phyloP scores from a whole-genome alignment of 2,888 invertebrate genomes.

The Leptopterna dolabrata region DNA sequence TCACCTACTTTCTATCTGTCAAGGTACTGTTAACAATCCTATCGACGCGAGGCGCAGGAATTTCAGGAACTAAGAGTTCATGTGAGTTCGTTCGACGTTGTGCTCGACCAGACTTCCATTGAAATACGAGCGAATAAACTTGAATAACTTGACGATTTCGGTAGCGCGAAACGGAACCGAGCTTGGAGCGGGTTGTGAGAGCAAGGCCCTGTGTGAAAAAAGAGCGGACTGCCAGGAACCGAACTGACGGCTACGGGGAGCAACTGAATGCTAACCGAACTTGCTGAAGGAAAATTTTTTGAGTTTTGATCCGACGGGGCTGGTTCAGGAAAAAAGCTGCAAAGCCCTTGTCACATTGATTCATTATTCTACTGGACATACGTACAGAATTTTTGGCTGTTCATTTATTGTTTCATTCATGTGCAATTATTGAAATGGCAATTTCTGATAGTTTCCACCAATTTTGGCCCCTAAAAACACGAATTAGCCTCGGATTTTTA shows the following conservation, averaged over 20 bases:
- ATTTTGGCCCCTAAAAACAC: no score
- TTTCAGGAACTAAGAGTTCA: background rate
- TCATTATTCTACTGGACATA: no score
- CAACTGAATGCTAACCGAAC: background rate
- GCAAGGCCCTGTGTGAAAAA: slow-evolving; percentile 43
- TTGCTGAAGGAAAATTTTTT: background rate
- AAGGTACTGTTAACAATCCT: background rate
- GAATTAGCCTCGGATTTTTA: no score
- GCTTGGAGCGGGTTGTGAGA: background rate
- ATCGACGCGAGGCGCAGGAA: background rate
- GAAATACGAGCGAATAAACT: background rate
- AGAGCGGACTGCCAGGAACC: slow-evolving; percentile 23
- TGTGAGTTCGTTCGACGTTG: background rate
- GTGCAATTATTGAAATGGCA: no score
- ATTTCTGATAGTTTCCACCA: no score
- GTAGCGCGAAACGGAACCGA: background rate
- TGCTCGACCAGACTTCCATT: background rate
- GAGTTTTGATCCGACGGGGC: no score
- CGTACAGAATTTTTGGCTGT: no score
- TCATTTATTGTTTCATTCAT: no score
- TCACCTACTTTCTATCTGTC: background rate
- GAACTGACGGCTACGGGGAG: background rate
- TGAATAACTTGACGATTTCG: background rate
- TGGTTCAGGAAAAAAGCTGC: no score
- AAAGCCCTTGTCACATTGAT: no score